phyloP scores from a whole-genome alignment of 2,888 invertebrate genomes.

The Tolmerus cingulatus region DNA sequence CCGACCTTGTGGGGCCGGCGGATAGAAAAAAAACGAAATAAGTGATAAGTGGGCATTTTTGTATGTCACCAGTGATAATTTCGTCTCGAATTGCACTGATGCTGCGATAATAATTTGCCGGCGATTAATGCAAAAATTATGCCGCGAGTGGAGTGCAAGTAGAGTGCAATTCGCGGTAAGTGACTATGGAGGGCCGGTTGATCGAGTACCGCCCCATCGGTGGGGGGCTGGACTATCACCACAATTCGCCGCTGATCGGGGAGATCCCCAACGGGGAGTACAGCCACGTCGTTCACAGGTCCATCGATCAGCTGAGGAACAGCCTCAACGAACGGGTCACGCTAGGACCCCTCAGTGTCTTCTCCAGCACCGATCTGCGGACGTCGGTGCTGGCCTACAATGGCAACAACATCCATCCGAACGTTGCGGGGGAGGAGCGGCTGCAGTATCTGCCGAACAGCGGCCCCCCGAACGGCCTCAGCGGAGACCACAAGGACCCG shows the following conservation, averaged over 20 bases:
- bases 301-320: conserved; percentile 70
- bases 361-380: conserved; percentile 58
- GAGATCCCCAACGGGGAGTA: conserved; percentile 73
- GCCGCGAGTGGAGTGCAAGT: neutral
- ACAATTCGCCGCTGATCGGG: conserved; percentile 71
- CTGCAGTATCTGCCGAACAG: conserved; percentile 21
- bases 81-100: neutral
- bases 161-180: neutral
- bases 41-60: conserved; percentile 9
- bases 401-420: conserved; percentile 43
- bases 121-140: neutral
- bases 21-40: neutral
- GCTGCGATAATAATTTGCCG: neutral
- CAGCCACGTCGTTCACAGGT: conserved; percentile 72
- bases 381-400: conserved; percentile 59
- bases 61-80: neutral
- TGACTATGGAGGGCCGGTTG: conserved; percentile 66
- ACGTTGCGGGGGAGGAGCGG: neutral
- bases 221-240: conserved; percentile 73
- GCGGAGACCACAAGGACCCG: neutral
- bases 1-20: neutral
- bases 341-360: conserved; percentile 65
- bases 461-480: neutral
- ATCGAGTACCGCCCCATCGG: conserved; percentile 69
- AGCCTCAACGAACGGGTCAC: conserved; percentile 70